These are phyloP conservation scores for Autographa gamma DNA, from an alignment of 2,888 invertebrate genomes.

Conservation along the genomic window DNA sequence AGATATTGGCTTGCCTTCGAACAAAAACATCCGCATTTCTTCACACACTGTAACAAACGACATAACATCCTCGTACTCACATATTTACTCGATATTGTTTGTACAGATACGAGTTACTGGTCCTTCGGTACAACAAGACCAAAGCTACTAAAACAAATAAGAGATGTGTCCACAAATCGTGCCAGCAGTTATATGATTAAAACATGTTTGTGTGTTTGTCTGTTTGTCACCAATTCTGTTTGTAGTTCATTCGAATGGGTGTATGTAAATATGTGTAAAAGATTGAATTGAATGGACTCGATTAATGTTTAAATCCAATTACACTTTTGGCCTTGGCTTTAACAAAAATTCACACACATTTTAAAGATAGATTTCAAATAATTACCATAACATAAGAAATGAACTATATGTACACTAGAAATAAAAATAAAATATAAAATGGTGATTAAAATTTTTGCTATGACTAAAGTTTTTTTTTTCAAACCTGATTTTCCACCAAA, in stretches of 20 bases:
- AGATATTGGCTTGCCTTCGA: neutral
- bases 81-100: conserved; percentile 1
- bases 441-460: too few relatives aligned
- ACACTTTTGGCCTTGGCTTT: too few relatives aligned
- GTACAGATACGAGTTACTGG: neutral
- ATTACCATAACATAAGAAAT: too few relatives aligned
- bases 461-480: too few relatives aligned
- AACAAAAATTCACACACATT: too few relatives aligned
- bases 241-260: neutral
- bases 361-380: too few relatives aligned
- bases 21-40: neutral
- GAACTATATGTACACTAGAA: too few relatives aligned
- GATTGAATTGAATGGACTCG: neutral
- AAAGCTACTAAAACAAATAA: neutral
- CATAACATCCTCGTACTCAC: neutral
- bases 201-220: neutral
- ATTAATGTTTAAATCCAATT: neutral
- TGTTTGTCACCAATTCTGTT: conserved; percentile 11
- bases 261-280: neutral
- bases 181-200: conserved; percentile 8
- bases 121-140: neutral
- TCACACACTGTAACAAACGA: neutral
- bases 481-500: too few relatives aligned
- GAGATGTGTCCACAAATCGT: conserved; percentile 5
- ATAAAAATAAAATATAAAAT: too few relatives aligned